Conservation (phyloP, 2,888 invertebrate genomes). For the Dryobota labecula region DNA sequence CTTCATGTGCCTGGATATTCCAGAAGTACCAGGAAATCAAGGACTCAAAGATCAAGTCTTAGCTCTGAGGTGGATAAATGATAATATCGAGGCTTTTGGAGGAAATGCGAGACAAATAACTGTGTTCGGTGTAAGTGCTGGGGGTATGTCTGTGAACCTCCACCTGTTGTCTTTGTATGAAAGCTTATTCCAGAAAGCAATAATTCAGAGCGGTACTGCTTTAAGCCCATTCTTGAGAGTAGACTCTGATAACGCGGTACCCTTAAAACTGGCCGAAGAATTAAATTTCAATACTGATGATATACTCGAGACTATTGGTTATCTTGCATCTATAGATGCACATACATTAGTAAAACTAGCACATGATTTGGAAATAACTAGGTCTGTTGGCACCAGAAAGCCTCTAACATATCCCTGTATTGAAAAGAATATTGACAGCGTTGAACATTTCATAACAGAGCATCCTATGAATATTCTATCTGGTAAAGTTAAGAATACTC, state of each 20-base stretch:
- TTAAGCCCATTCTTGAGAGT: constrained; percentile 13
- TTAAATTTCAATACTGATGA: constrained; percentile 37
- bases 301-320: constrained; percentile 34
- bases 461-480: constrained; percentile 34
- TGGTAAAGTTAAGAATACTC: constrained; percentile 23
- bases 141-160: constrained; percentile 58
- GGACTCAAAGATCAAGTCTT: constrained; percentile 72
- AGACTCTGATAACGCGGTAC: constrained; percentile 20
- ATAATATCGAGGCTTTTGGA: constrained; percentile 72
- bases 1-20: constrained; percentile 65
- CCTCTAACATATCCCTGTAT: constrained; percentile 28
- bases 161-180: constrained; percentile 44
- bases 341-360: constrained; percentile 11
- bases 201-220: constrained; percentile 55
- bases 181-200: constrained; percentile 48
- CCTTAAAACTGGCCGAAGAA: constrained; percentile 40
- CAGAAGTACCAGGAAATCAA: constrained; percentile 73
- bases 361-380: constrained; percentile 17
- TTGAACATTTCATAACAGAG: constrained; percentile 42
- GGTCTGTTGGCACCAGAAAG: background rate
- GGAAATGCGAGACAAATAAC: constrained; percentile 66
- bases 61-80: constrained; percentile 72
- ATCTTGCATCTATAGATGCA: constrained; percentile 36
- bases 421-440: constrained; percentile 34
- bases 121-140: constrained; percentile 70